A percentile compares a stretch with the other conserved stretches of the same genome.
Evolutionary conservation across 2,797 vertebrate genomes (phyloP).

Genomic region (Chelon labrosus): DNA sequence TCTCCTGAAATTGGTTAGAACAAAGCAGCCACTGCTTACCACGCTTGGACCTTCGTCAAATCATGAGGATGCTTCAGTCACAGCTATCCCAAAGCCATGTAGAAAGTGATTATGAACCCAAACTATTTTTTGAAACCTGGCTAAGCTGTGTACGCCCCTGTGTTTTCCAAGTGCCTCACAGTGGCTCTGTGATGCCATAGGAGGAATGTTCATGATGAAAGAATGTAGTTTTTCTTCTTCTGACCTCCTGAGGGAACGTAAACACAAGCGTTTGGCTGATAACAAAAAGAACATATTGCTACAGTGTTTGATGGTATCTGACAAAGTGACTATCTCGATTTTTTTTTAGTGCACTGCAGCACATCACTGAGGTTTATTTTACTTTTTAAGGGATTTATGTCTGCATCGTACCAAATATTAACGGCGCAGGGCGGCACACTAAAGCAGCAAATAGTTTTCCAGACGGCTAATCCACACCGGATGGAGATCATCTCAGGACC

Average conservation of each 20-base stretch:
- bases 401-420: not conserved
- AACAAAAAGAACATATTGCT: constrained; percentile 45
- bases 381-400: not conserved
- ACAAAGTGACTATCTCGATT: constrained; percentile 42
- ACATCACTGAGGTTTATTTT: not conserved
- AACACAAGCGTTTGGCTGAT: constrained; percentile 60
- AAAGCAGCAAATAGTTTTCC: not conserved
- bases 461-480: not conserved
- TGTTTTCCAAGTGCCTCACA: constrained; percentile 47
- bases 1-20: not conserved
- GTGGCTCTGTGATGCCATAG: constrained; percentile 25
- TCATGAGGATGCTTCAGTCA: constrained; percentile 34
- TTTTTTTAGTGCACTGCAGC: constrained; percentile 27
- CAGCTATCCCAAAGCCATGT: constrained; percentile 12
- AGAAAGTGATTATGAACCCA: constrained; percentile 10
- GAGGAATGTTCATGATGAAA: constrained; percentile 47
- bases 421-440: not conserved
- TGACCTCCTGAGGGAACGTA: constrained; percentile 61
- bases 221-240: constrained; percentile 72
- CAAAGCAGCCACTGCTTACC: constrained; percentile 45
- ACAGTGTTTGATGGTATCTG: constrained; percentile 54
- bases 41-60: constrained; percentile 25
- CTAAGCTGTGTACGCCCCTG: constrained; percentile 34
- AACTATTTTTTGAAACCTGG: constrained; percentile 12
- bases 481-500: constrained; percentile 15